Evolutionary conservation across 2,888 invertebrate species (phyloP).

Genomic region (Matsumyia berberina): DNA sequence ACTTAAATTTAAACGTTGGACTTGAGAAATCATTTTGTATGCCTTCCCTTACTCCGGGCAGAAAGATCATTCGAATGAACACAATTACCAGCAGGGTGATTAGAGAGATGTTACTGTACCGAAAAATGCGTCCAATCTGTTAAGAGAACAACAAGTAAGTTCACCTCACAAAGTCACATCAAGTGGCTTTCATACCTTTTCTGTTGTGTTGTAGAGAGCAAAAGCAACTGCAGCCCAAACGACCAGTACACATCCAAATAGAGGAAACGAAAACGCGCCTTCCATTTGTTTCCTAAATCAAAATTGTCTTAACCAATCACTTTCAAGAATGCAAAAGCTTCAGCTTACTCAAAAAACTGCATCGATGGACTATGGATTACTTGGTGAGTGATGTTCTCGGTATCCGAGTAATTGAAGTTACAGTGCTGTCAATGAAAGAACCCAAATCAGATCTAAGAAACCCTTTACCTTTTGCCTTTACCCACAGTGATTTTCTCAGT

Average conservation of each 20-base stretch:
- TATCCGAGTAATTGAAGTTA: neutral
- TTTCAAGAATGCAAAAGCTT: neutral
- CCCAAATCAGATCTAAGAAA: neutral
- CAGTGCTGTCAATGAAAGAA: constrained; percentile 22
- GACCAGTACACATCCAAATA: constrained; percentile 24
- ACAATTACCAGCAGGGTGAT: constrained; percentile 65
- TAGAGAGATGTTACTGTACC: constrained; percentile 77
- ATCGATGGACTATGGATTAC: constrained; percentile 27
- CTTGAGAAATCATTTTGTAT: neutral
- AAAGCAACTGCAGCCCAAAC: constrained; percentile 41
- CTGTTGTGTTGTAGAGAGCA: constrained; percentile 1
- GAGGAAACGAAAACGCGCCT: constrained; percentile 30
- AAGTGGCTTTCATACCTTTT: constrained; percentile 11
- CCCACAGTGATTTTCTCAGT: constrained; percentile 23
- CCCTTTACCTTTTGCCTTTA: no score
- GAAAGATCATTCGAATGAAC: constrained; percentile 43
- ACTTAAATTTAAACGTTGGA: neutral
- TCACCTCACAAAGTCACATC: neutral
- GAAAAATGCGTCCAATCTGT: constrained; percentile 80
- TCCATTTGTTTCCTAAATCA: constrained; percentile 20
- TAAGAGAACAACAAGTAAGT: neutral
- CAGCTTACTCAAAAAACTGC: constrained; percentile 54
- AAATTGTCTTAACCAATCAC: neutral
- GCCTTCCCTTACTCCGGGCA: constrained; percentile 15
- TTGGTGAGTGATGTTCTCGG: neutral